These are phyloP conservation scores for Salminus brasiliensis DNA, from an alignment of 2,113 vertebrate species.

Conservation along the genomic window DNA sequence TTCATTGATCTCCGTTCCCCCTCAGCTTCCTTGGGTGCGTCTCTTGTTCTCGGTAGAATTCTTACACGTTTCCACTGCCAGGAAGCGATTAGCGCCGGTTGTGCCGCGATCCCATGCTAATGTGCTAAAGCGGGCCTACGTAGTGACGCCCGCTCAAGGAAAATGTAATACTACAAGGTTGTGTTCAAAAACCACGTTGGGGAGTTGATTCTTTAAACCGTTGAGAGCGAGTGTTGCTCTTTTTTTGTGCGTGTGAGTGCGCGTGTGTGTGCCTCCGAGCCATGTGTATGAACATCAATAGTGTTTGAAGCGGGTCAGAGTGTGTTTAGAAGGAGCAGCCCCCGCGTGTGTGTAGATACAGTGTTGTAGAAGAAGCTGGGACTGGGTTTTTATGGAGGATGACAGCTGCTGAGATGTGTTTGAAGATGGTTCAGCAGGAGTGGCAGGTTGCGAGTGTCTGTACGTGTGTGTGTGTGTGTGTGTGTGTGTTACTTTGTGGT, in stretches of 20 bases:
- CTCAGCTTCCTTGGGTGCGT: conserved; percentile 14
- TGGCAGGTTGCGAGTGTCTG: conserved; percentile 45
- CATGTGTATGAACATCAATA: conserved; percentile 48
- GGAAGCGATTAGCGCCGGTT: conserved; percentile 63
- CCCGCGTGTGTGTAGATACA: conserved; percentile 22
- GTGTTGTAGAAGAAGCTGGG: conserved; percentile 26
- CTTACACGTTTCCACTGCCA: conserved; percentile 58
- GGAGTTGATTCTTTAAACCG: conserved; percentile 36
- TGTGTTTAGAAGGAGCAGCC: conserved; percentile 46
- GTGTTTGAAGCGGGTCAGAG: conserved; percentile 51
- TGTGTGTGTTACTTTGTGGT: conserved; percentile 33
- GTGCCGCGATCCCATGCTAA: conserved; percentile 34
- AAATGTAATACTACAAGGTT: conserved; percentile 43
- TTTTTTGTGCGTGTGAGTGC: too few relatives aligned
- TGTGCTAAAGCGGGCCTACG: conserved; percentile 43
- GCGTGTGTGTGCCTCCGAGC: conserved; percentile 40
- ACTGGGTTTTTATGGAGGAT: conserved; percentile 46
- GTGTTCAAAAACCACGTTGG: conserved; percentile 45
- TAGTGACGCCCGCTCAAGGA: conserved; percentile 29
- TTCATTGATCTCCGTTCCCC: conserved; percentile 73
- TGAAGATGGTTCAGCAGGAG: conserved; percentile 53
- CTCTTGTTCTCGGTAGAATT: conserved; percentile 54
- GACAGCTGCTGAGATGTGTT: conserved; percentile 57
- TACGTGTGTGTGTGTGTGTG: conserved; percentile 27
- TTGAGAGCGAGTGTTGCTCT: conserved; percentile 13